Conservation (phyloP, 2,888 invertebrate species). For the Halocaridina rubra region DNA sequence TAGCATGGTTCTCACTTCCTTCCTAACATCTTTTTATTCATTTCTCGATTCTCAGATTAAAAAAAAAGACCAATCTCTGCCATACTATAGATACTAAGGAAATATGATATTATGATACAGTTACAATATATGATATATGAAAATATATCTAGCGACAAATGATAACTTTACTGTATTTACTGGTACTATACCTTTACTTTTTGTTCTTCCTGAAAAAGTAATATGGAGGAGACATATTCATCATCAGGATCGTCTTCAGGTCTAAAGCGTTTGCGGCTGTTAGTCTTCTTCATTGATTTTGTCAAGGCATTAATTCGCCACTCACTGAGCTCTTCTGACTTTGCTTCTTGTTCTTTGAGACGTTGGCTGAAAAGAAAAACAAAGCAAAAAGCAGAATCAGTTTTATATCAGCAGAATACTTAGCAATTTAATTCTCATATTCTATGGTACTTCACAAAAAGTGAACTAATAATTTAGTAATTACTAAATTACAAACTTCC, state of each 20-base stretch:
- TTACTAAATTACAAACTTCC: too few species aligned
- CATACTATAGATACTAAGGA: too few species aligned
- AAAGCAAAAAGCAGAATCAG: neutral
- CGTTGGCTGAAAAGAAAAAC: slow-evolving; percentile 38
- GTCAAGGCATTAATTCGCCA: slow-evolving; percentile 39
- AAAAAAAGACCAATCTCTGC: too few species aligned
- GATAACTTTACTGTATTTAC: too few species aligned
- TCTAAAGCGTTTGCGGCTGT: slow-evolving; percentile 19
- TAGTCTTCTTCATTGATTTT: slow-evolving; percentile 30
- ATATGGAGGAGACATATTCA: slow-evolving; percentile 45
- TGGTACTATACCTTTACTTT: slow-evolving; percentile 53
- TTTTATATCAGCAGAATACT: neutral
- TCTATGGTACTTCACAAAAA: neutral
- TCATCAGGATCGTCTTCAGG: slow-evolving; percentile 51
- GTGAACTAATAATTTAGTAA: too few species aligned
- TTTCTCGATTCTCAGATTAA: too few species aligned
- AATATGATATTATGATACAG: too few species aligned
- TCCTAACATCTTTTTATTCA: too few species aligned
- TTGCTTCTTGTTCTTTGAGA: slow-evolving; percentile 36
- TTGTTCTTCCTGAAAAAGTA: slow-evolving; percentile 15
- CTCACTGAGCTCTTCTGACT: slow-evolving; percentile 49
- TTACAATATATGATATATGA: too few species aligned
- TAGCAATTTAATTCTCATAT: neutral
- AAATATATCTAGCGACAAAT: too few species aligned
- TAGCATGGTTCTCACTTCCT: too few species aligned